Evolutionary conservation across 2,113 vertebrate genomes (phyloP).

Genomic region (Rhinolophus sinicus): DNA sequence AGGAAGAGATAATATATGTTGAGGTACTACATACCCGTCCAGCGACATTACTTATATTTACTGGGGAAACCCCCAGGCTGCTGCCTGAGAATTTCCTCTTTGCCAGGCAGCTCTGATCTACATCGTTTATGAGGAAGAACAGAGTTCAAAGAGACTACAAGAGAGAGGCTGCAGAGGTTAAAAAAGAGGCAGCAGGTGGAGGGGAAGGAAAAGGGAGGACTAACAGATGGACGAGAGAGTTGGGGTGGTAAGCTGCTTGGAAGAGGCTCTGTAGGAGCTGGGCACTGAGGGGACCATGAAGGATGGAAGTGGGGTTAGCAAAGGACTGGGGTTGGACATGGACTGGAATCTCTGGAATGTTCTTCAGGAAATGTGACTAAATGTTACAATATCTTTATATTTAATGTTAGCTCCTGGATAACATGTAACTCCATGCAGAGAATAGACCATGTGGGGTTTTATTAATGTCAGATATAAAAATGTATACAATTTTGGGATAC

Average conservation of each 20-base stretch:
- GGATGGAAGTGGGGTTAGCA: neutral
- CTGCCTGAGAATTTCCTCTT: neutral
- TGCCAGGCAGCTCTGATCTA: neutral
- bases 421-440: neutral
- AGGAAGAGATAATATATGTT: neutral
- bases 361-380: conserved; percentile 26
- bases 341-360: neutral
- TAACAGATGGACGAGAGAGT: neutral
- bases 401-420: neutral
- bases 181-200: neutral
- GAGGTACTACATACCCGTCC: neutral
- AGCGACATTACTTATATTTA: neutral
- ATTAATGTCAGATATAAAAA: neutral
- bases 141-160: neutral
- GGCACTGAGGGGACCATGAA: fast-evolving
- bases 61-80: neutral
- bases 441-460: neutral
- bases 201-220: neutral
- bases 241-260: neutral
- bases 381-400: neutral
- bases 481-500: neutral
- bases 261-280: neutral
- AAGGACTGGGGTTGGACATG: neutral
- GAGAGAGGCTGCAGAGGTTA: neutral
- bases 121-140: neutral